phyloP scores from a whole-genome alignment of 2,113 vertebrate species.

The Megatriorchis doriae region DNA sequence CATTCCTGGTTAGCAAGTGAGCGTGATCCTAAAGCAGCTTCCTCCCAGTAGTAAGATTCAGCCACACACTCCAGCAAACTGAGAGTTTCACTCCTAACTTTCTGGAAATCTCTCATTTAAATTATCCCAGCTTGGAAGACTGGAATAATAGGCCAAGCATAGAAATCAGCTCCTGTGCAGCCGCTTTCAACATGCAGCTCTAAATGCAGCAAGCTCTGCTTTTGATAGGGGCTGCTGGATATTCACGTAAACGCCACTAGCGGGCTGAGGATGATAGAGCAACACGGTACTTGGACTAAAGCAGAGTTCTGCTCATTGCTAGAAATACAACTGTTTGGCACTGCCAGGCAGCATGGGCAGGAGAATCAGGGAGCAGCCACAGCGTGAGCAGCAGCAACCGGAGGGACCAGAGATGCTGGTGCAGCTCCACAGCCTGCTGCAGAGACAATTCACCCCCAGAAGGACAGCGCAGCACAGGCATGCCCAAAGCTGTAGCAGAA shows the following conservation, averaged over 20 bases:
- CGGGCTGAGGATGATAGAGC: rapidly evolving
- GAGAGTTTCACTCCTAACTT: not conserved
- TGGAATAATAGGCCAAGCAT: not conserved
- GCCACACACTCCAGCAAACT: not conserved
- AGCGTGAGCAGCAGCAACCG: not conserved
- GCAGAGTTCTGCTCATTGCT: not conserved
- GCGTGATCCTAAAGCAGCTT: not conserved
- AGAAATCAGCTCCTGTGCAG: not conserved
- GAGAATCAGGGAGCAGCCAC: not conserved
- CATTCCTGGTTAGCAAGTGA: no score
- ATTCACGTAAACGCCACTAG: rapidly evolving
- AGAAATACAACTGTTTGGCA: rapidly evolving
- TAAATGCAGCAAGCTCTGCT: not conserved
- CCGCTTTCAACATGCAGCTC: not conserved
- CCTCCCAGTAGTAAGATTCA: not conserved
- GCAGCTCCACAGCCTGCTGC: not conserved
- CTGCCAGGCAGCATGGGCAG: rapidly evolving
- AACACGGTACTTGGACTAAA: rapidly evolving
- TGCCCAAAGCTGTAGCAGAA: not conserved
- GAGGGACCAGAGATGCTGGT: rapidly evolving
- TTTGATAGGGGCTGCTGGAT: not conserved
- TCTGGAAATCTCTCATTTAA: not conserved
- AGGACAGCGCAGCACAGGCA: not conserved
- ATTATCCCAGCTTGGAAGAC: not conserved
- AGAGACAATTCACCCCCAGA: no score